These are phyloP conservation scores for Glossosoma conforme DNA, from an alignment of 1,140 invertebrate species.

Conservation along the genomic window DNA sequence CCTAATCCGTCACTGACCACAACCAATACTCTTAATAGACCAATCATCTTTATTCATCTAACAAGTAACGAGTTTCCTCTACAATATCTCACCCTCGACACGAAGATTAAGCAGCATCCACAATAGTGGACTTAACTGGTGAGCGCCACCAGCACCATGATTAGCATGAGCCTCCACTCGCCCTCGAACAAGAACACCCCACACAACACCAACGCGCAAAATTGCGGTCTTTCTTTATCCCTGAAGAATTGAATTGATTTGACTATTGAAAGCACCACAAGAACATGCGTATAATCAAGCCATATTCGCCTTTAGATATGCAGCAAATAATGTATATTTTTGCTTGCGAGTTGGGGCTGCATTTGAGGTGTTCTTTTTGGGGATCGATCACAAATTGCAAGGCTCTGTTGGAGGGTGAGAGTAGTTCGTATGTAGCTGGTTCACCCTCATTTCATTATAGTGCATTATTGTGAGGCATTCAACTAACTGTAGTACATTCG, in stretches of 20 bases:
- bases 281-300: background rate
- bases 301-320: background rate
- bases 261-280: too few relatives aligned
- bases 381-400: slow-evolving; percentile 25
- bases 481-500: slow-evolving; percentile 28
- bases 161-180: slow-evolving; percentile 8
- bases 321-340: slow-evolving; percentile 8
- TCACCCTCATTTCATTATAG: slow-evolving; percentile 19
- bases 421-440: slow-evolving; percentile 13
- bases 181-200: background rate
- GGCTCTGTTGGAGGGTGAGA: slow-evolving; percentile 11
- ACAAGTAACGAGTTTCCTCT: too few relatives aligned
- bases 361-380: slow-evolving; percentile 1
- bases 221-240: slow-evolving; percentile 30
- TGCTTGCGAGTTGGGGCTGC: too few relatives aligned
- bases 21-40: too few relatives aligned
- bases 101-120: too few relatives aligned
- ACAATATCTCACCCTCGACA: too few relatives aligned
- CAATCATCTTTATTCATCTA: too few relatives aligned
- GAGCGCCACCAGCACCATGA: too few relatives aligned
- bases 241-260: slow-evolving; percentile 25
- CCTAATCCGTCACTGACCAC: too few relatives aligned
- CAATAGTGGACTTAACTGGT: too few relatives aligned
- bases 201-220: slow-evolving; percentile 28
- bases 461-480: slow-evolving; percentile 30